A percentile compares a stretch with the other conserved stretches of the same genome.
These are phyloP conservation scores for Chrosomus eos DNA, from an alignment of 2,797 vertebrate species.

Conservation along the genomic window DNA sequence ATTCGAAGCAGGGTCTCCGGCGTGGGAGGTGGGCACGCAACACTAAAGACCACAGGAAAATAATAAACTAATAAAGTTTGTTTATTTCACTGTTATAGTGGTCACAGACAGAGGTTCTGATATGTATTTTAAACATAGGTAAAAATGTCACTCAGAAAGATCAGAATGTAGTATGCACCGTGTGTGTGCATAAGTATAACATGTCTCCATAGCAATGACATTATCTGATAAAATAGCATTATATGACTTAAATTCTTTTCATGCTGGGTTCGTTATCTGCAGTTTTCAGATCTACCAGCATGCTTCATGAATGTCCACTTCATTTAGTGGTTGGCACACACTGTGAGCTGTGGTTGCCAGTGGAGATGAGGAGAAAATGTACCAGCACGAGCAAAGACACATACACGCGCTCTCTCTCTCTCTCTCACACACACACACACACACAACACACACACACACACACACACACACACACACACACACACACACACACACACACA, in stretches of 20 bases:
- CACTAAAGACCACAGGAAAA: no score
- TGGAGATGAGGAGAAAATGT: slow-evolving; percentile 45
- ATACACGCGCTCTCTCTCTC: neutral
- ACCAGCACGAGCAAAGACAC: slow-evolving; percentile 14
- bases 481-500: no score
- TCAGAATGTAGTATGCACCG: neutral
- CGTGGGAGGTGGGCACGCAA: no score
- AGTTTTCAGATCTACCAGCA: slow-evolving; percentile 33
- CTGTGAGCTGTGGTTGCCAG: slow-evolving; percentile 36
- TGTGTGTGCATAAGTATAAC: neutral
- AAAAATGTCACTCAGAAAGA: neutral
- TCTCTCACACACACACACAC: no score
- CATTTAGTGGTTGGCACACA: slow-evolving; percentile 36
- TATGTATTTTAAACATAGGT: neutral
- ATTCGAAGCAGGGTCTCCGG: no score
- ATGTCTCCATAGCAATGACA: neutral
- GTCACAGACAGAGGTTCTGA: neutral
- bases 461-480: no score
- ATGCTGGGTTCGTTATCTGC: slow-evolving; percentile 34
- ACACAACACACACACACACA: no score
- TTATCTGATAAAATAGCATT: neutral
- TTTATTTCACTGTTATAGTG: neutral
- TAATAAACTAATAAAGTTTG: no score
- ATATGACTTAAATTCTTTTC: neutral
- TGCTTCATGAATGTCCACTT: slow-evolving; percentile 35